A percentile compares a stretch with the other conserved stretches of the same genome.
phyloP scores from a whole-genome alignment of 1,140 invertebrate genomes.

The Heliconius eleuchia region DNA sequence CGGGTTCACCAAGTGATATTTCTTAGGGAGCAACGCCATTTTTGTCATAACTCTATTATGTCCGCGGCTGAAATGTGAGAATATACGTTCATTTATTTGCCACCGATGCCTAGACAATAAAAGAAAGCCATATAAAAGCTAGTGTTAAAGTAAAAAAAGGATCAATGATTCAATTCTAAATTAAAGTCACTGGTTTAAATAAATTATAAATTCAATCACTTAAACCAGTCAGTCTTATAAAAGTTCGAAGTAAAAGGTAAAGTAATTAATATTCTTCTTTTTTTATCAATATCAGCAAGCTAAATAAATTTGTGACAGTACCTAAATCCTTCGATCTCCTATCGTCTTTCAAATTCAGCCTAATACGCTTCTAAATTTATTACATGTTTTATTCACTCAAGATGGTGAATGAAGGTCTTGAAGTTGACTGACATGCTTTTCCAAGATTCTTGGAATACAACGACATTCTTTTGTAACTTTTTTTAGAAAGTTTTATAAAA shows the following conservation, averaged over 20 bases:
- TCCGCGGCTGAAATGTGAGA: constrained; percentile 70
- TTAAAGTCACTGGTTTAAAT: no score
- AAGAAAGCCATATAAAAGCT: background rate
- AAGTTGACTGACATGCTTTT: constrained; percentile 44
- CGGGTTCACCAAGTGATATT: constrained; percentile 76
- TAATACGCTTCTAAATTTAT: constrained; percentile 62
- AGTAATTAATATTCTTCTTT: background rate
- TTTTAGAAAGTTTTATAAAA: background rate
- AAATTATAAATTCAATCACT: background rate
- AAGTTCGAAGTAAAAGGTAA: background rate
- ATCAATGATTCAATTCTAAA: background rate
- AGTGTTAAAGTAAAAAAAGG: background rate
- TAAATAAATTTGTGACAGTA: constrained; percentile 7
- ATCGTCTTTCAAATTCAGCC: constrained; percentile 23
- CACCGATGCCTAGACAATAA: background rate
- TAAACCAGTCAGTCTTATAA: background rate
- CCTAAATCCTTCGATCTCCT: constrained; percentile 2
- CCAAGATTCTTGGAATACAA: constrained; percentile 32
- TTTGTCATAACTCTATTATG: constrained; percentile 80
- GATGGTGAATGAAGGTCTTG: constrained; percentile 33
- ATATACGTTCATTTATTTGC: constrained; percentile 67
- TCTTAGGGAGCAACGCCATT: constrained; percentile 69
- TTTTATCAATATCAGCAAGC: background rate
- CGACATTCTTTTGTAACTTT: constrained; percentile 1
- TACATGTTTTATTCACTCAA: constrained; percentile 74